Base-by-base conservation (phyloP, 1,140 invertebrate species). In the Papilio polyxenes region DNA sequence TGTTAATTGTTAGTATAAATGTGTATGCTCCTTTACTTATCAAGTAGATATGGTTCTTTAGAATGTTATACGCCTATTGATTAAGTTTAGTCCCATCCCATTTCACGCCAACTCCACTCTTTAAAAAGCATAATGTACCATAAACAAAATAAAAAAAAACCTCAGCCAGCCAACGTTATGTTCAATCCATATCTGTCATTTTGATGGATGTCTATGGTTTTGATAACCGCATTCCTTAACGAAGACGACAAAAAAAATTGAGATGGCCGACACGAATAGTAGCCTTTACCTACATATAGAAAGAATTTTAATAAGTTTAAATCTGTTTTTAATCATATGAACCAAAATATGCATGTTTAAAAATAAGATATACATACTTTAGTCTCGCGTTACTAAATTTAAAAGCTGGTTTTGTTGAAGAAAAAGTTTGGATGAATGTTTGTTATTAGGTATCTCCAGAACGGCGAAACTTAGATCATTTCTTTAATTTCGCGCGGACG, bases 131-230 rank as follows among this genome's bases (percentile, higher is more conserved):
- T 17, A 72, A 3, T 72, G 31, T 37, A 72, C 65, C 65, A 72
- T 72, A n/a, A 72, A 72, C 31, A 72, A 72, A 72, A 72, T 37
- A 31, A 62, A 20, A n/a, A 62, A n/a, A 59, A 62, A 23, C 59
- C 31, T 72, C 65, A 37, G 13, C 11, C 65, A 72, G 23, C 23
- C 23, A 23, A 17, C 59, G 59, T 10, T 62, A 62, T 6, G 23
- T 37, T 72, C 65, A 72, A 72, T 72, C 65, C 65, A 72, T 37
- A 31, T 72, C 62, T 65, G 62, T 65, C 65, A 37, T 37, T 72
- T 72, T 72, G 65, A 72, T 72, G 65, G n/a, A 72, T 72, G 65
- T 72, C 65, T 72, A 72, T 72, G 23, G 31, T 37, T 72, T 72
- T 40, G 65, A 40, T 37, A 72, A 31, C 31, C 65, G 65, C 65